These are phyloP conservation scores for Apodemus sylvaticus DNA, from an alignment of 2,113 vertebrate species.

Conservation along the genomic window DNA sequence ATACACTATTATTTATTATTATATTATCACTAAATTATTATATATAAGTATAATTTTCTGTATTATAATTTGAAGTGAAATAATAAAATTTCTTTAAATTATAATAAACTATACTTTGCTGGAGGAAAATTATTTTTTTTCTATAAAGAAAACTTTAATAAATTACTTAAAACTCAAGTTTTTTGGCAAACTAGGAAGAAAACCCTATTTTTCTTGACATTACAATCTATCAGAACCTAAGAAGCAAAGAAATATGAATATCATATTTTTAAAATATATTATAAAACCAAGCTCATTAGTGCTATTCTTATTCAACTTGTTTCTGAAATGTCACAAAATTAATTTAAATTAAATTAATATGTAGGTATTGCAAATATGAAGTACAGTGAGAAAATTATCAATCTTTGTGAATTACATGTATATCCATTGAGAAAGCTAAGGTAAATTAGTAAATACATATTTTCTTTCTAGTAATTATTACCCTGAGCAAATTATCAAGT, in stretches of 20 bases:
- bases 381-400: background rate
- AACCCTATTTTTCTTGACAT: background rate
- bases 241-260: background rate
- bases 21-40: too few relatives aligned
- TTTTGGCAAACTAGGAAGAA: background rate
- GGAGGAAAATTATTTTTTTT: background rate
- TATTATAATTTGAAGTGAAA: background rate
- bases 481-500: conserved; percentile 3
- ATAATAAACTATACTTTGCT: background rate
- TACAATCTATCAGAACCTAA: conserved; percentile 10
- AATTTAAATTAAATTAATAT: background rate
- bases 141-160: background rate
- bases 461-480: conserved; percentile 6
- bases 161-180: background rate
- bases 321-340: background rate
- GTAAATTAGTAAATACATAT: background rate
- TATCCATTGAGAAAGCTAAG: background rate
- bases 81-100: background rate
- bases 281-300: background rate
- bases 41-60: too few relatives aligned
- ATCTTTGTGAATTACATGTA: background rate
- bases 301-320: background rate
- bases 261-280: background rate
- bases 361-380: background rate
- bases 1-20: too few relatives aligned